phyloP scores from a whole-genome alignment of 2,113 vertebrate genomes.

The Periophthalmus modestus region DNA sequence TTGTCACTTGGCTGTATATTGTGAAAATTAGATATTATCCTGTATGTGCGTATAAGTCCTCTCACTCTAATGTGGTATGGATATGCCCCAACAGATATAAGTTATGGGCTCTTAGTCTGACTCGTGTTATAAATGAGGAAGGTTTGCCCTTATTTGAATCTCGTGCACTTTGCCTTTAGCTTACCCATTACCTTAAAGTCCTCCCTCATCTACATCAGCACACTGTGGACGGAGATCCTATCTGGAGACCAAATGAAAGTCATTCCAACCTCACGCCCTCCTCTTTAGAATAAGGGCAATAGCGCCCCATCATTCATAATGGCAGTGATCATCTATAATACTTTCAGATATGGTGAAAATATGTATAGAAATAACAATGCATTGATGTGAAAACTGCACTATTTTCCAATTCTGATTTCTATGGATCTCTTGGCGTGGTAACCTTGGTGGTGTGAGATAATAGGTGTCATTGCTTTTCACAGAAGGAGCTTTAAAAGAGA shows the following conservation, averaged over 20 bases:
- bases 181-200: constrained; percentile 47
- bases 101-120: not conserved
- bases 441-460: constrained; percentile 79
- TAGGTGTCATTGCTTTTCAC: constrained; percentile 76
- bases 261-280: constrained; percentile 58
- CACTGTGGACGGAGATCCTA: constrained; percentile 58
- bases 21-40: not conserved
- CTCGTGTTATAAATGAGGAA: not conserved
- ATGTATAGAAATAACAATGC: constrained; percentile 24
- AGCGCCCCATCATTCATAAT: constrained; percentile 78
- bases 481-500: constrained; percentile 76
- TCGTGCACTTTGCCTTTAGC: constrained; percentile 22
- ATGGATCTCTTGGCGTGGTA: constrained; percentile 60
- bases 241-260: constrained; percentile 73
- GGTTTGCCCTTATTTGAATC: constrained; percentile 2
- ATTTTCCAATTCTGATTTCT: constrained; percentile 75
- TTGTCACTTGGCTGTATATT: too few species aligned
- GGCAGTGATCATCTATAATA: constrained; percentile 80
- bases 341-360: constrained; percentile 75
- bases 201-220: constrained; percentile 66
- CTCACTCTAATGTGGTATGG: not conserved
- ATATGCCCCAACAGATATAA: not conserved
- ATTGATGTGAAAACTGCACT: constrained; percentile 62
- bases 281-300: constrained; percentile 70
- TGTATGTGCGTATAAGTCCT: not conserved